These are phyloP conservation scores for Presbytis comata DNA, from an alignment of 2,797 vertebrate genomes.

Conservation along the genomic window DNA sequence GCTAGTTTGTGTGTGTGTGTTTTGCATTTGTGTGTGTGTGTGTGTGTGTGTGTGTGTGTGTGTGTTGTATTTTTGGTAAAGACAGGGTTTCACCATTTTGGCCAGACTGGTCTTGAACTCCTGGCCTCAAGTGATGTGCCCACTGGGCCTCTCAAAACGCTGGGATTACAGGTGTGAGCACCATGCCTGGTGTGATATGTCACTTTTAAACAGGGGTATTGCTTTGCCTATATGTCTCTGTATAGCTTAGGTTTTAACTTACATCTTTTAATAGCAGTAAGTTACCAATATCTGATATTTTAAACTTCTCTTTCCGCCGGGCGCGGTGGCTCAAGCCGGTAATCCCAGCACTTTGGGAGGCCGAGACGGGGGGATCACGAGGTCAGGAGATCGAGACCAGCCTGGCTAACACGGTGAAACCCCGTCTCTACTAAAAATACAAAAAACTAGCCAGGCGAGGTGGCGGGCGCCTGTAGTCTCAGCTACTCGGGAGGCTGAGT, in stretches of 20 bases:
- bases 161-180: neutral
- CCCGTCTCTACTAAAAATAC: no score
- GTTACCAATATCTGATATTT: neutral
- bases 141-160: neutral
- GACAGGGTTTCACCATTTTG: neutral
- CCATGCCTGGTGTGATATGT: neutral
- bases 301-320: neutral
- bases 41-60: neutral
- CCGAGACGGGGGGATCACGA: no score
- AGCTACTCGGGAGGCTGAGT: no score
- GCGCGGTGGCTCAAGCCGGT: no score
- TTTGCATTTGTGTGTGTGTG: neutral
- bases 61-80: neutral
- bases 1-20: neutral
- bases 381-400: no score
- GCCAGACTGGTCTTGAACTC: neutral
- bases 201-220: neutral
- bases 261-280: neutral
- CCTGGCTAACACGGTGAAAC: no score
- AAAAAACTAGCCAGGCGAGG: no score
- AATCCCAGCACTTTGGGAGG: no score
- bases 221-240: neutral
- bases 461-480: no score
- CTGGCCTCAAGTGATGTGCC: neutral
- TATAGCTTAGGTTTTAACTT: neutral